Conservation (phyloP, 1,140 invertebrate species). For the Periplaneta americana region DNA sequence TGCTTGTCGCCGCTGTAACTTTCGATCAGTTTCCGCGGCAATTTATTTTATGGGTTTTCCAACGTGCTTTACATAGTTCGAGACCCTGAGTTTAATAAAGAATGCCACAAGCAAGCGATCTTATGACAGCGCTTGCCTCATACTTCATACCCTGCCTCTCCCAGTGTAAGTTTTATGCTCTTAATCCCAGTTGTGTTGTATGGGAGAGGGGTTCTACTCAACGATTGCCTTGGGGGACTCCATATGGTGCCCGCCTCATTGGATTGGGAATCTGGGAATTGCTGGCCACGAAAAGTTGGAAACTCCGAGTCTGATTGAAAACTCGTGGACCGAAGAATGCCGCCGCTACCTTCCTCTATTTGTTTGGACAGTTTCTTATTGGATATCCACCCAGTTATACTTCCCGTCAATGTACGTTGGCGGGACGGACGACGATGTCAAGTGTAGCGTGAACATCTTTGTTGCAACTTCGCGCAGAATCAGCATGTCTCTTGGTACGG, state of each 20-base stretch:
- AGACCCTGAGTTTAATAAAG: too few relatives aligned
- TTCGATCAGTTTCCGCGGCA: background rate
- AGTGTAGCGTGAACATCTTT: background rate
- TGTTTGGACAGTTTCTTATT: background rate
- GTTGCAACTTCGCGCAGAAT: background rate
- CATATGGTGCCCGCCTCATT: background rate
- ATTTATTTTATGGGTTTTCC: background rate
- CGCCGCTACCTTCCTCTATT: background rate
- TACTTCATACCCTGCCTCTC: background rate
- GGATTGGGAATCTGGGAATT: background rate
- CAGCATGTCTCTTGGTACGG: background rate
- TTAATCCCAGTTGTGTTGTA: background rate
- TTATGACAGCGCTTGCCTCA: background rate
- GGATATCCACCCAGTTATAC: background rate
- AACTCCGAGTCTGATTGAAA: background rate
- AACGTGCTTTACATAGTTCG: too few relatives aligned
- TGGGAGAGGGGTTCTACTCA: background rate
- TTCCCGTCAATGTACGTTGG: background rate
- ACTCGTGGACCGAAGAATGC: background rate
- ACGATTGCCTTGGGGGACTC: background rate
- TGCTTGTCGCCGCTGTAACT: too few relatives aligned
- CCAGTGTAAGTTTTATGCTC: background rate
- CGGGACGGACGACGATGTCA: background rate
- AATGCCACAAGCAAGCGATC: too few relatives aligned
- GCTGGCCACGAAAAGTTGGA: background rate